Conservation (phyloP, 1,140 invertebrate genomes). For the Homarus americanus region DNA sequence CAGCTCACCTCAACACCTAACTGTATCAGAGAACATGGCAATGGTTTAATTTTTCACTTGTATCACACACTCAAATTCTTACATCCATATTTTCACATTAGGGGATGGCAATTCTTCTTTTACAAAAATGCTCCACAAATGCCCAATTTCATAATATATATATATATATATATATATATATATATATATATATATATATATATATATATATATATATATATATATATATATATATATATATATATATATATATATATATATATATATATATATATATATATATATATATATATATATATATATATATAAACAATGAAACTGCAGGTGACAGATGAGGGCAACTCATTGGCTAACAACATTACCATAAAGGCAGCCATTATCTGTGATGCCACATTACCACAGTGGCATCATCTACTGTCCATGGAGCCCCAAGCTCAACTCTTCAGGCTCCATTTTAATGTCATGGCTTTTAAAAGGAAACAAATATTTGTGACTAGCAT, state of each 20-base stretch:
- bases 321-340: conserved; percentile 12
- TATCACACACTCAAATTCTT: neutral
- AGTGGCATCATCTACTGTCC: conserved; percentile 11
- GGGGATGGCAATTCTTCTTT: neutral
- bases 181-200: too few relatives aligned
- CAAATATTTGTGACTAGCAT: conserved; percentile 64
- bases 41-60: neutral
- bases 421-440: conserved; percentile 47
- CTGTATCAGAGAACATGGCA: neutral
- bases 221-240: too few relatives aligned
- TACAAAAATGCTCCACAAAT: neutral
- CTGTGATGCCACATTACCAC: conserved; percentile 15
- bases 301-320: conserved; percentile 29
- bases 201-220: too few relatives aligned
- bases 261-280: conserved; percentile 32
- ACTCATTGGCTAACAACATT: conserved; percentile 37
- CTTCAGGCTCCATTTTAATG: conserved; percentile 26
- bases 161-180: too few relatives aligned
- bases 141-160: neutral
- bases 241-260: conserved; percentile 23
- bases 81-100: neutral
- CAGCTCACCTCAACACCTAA: conserved; percentile 7
- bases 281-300: conserved; percentile 30
- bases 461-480: conserved; percentile 34
- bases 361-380: conserved; percentile 18